Percentiles rank a stretch among this genome's conserved stretches.
Conservation (phyloP, 1,140 invertebrate genomes). For the Dendroctonus valens region DNA sequence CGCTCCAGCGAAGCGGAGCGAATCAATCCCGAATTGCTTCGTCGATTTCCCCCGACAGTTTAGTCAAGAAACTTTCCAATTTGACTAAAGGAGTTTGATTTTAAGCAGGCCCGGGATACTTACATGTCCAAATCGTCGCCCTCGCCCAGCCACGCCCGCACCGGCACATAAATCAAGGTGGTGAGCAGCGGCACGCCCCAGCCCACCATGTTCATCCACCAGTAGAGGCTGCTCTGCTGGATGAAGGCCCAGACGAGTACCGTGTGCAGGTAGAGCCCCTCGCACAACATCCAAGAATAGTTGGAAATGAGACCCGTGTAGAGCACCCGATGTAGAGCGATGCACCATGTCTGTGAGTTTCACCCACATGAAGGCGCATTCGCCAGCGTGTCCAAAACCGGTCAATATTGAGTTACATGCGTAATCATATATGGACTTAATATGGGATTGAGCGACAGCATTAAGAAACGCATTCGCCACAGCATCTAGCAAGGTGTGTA, state of each 20-base stretch:
- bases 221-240: constrained; percentile 78
- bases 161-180: constrained; percentile 64
- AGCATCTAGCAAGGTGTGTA: too few relatives aligned
- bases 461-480: too few relatives aligned
- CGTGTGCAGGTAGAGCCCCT: constrained; percentile 91
- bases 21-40: neutral
- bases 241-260: constrained; percentile 89
- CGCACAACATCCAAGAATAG: constrained; percentile 95
- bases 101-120: constrained; percentile 19
- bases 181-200: constrained; percentile 79
- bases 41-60: neutral
- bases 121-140: constrained; percentile 40
- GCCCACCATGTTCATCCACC: constrained; percentile 78
- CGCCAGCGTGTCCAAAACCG: too few relatives aligned
- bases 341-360: constrained; percentile 74
- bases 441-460: too few relatives aligned
- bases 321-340: constrained; percentile 76
- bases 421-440: too few relatives aligned
- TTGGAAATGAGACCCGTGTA: constrained; percentile 90
- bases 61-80: neutral
- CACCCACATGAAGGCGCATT: too few relatives aligned
- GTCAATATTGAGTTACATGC: too few relatives aligned
- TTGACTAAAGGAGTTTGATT: neutral
- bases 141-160: constrained; percentile 57
- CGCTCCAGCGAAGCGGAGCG: neutral